phyloP scores from a whole-genome alignment of 2,888 invertebrate genomes.

The Geotrupes spiniger region DNA sequence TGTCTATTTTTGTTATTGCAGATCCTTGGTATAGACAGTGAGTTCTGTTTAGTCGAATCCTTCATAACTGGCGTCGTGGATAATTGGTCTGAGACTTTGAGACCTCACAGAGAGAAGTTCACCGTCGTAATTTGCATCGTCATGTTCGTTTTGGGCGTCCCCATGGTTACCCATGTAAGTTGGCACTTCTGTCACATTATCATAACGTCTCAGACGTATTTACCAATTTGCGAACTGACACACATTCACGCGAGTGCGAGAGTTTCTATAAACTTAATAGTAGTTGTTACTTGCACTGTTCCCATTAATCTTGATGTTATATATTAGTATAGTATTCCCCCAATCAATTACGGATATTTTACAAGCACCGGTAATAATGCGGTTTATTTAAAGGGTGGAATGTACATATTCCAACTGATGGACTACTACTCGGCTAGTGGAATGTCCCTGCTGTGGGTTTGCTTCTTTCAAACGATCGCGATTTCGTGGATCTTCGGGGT shows the following conservation, averaged over 20 bases:
- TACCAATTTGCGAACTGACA: background rate
- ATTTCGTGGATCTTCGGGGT: constrained; percentile 62
- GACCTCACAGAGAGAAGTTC: constrained; percentile 63
- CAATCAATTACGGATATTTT: no score
- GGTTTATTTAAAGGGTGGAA: constrained; percentile 67
- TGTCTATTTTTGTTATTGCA: constrained; percentile 46
- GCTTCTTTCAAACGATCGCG: constrained; percentile 60
- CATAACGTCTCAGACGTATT: background rate
- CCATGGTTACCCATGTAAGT: constrained; percentile 78
- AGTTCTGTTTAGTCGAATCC: constrained; percentile 67
- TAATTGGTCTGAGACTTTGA: constrained; percentile 56
- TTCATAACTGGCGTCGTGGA: constrained; percentile 60
- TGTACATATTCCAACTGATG: constrained; percentile 87
- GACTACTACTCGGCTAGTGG: constrained; percentile 66
- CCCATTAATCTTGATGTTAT: no score
- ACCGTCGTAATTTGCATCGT: constrained; percentile 71
- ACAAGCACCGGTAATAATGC: no score
- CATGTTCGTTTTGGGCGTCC: constrained; percentile 81
- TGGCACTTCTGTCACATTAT: constrained; percentile 4
- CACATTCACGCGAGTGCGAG: no score
- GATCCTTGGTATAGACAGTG: constrained; percentile 72
- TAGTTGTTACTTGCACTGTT: no score
- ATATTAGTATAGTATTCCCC: no score
- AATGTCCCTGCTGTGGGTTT: constrained; percentile 60
- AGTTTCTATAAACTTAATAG: no score